Conservation (phyloP, 2,888 invertebrate species). For the Taphrorychus bicolor region DNA sequence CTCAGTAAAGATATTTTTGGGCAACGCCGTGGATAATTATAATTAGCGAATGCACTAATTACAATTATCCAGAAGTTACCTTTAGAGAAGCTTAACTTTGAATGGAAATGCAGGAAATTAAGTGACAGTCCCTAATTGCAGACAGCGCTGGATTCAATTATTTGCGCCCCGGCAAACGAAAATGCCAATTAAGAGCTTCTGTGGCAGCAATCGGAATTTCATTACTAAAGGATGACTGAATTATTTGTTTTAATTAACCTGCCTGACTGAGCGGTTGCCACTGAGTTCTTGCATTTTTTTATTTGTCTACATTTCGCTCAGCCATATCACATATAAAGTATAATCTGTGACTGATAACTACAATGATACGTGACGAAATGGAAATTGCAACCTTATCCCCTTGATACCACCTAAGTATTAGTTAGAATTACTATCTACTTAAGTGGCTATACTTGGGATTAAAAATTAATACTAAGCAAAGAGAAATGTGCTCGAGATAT, state of each 20-base stretch:
- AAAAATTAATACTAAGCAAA: slow-evolving; percentile 1
- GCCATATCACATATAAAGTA: no score
- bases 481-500: not conserved
- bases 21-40: not conserved
- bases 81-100: not conserved
- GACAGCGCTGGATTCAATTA: not conserved
- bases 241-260: slow-evolving; percentile 9
- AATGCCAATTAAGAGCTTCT: not conserved
- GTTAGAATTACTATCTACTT: not conserved
- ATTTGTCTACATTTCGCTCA: no score
- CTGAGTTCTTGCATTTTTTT: no score
- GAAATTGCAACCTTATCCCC: not conserved
- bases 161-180: not conserved
- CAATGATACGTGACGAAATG: not conserved
- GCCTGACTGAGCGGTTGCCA: not conserved
- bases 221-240: not conserved
- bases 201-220: slow-evolving; percentile 1
- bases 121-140: slow-evolving; percentile 6
- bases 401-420: not conserved
- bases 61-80: no score
- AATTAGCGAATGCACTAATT: not conserved
- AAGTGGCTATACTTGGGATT: not conserved
- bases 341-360: not conserved
- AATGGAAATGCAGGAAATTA: not conserved
- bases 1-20: not conserved